Base-by-base conservation (phyloP, 2,888 invertebrate genomes). In the Tricholauxania praeusta region DNA sequence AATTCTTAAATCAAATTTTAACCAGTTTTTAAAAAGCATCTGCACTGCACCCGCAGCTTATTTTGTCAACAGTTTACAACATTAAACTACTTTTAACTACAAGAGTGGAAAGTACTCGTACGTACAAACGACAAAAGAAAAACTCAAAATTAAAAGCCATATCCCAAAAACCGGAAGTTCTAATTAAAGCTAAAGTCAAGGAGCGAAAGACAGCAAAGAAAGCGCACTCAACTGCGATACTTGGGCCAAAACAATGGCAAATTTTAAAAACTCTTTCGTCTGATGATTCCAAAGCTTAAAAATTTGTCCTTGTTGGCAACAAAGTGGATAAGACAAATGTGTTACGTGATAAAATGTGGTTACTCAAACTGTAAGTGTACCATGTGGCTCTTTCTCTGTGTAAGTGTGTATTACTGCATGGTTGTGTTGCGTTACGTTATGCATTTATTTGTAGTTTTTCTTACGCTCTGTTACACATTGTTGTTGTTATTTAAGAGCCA, bases 291-390 rank as follows among this genome's bases (percentile, higher is more conserved):
- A 81, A 80, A 82, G 82, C 81, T 80, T 79, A 76, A 81, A 82
- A 47, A 59, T 68, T 32, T 66, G 12, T 59, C 22, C 60, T 57
- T 53, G 55, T 71, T 68, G 71, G 81, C 79, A 83, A 82, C 83
- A 81, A 83, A 83, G 80, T 84, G 84, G 82, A 81, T 82, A 82
- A 83, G 84, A 83, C 82, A 83, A 83, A 83, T 83, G 83, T 82
- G 81, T 82, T 83, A 84, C 83, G 84, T 84, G 83, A 84, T 83
- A 82, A 84, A 84, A 83, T 82, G 84, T 82, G 82, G 82, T 84
- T 80, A 82, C 82, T 83, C 83, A 83, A 83, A 82, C 82, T 73
- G 63, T 64, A 67, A 64, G 48, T 62, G 69, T 69, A 15, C 28
- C 28, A 28, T 28, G 28, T 28, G 28, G 28, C 2, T 28, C n/a